Base-by-base conservation (phyloP, 2,797 vertebrate species). In the Liasis olivaceus region DNA sequence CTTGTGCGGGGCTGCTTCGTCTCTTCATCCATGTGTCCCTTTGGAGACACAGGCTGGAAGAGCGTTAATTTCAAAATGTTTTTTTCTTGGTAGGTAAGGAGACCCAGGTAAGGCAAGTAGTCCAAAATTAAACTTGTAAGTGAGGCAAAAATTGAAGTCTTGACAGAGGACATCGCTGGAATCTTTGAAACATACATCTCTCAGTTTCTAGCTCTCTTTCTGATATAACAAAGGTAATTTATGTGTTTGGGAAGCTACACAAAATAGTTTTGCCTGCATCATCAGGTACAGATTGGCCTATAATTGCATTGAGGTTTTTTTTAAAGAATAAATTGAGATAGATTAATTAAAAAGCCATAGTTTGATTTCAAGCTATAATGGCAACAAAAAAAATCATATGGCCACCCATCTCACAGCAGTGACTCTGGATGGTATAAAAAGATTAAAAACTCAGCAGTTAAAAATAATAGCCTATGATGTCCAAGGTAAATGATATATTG, bases 101-200 rank as follows among this genome's bases (percentile, higher is more conserved):
- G 42, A 42, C 42, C 42, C 42, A 42, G 42, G 42, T 42, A 42
- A 42, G 42, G 42, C 42, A 42, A 42, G 42, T 42, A 42, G 42
- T 42, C 42, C 42, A 42, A 42, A 42, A 42, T 42, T 42, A 42
- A 42, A 42, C 42, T 42, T 42, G 42, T 42, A 42, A 42, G 42
- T 42, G 42, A 42, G 42, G 42, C 42, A 42, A 42, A 42, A 42
- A 42, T 42, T 42, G 42, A 42, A 42, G 42, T 42, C 42, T 42
- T 42, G 42, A 42, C 42, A 42, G 42, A 42, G 81, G 62, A 93
- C 0, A 0, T 91, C 89, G 94, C 4, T 58, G 89, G 0, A 90
- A 95, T 63, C 84, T 47, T 93, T 95, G 94, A 95, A 89, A 95
- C 91, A 90, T 92, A 94, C 90, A 24, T 36, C 92, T 94, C 90